A percentile compares a stretch with the other conserved stretches of the same genome.
Conservation (phyloP, 2,888 invertebrate species). For the Caenorhabditis macrosperma region DNA sequence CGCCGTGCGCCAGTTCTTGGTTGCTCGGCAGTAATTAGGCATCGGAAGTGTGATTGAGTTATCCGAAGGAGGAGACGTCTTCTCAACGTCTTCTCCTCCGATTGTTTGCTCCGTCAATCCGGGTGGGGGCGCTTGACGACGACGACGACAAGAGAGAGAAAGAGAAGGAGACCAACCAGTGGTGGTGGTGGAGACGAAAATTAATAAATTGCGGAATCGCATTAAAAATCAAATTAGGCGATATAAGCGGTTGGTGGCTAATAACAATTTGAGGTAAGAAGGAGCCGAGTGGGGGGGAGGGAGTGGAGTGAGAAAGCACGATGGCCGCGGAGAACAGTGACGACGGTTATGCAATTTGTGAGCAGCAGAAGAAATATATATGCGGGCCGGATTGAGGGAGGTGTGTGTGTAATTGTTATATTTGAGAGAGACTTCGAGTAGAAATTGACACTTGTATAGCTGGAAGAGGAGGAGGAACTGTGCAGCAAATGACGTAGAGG, state of each 20-base stretch:
- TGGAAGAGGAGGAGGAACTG: background rate
- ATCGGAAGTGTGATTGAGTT: conserved; percentile 13
- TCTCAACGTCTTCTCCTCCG: background rate
- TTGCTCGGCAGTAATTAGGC: conserved; percentile 40
- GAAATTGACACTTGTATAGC: too few relatives aligned
- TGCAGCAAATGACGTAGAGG: background rate
- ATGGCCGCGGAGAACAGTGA: background rate
- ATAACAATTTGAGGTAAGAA: conserved; percentile 27
- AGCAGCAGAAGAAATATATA: background rate
- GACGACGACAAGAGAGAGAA: background rate
- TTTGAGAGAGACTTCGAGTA: background rate
- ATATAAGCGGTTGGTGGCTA: conserved; percentile 21
- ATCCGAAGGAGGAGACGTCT: conserved; percentile 12
- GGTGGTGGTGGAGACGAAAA: conserved; percentile 16
- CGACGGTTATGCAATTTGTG: background rate
- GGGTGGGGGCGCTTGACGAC: background rate
- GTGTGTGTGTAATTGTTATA: background rate
- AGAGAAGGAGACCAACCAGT: background rate
- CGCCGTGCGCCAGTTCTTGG: conserved; percentile 11
- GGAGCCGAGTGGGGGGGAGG: too few relatives aligned
- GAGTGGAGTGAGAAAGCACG: conserved; percentile 2
- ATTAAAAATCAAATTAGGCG: conserved; percentile 61
- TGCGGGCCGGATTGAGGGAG: background rate
- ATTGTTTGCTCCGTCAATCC: background rate
- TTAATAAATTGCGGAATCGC: conserved; percentile 57